A percentile compares a stretch with the other conserved stretches of the same genome.
These are phyloP conservation scores for Panagrolaimus sp. DNA, from an alignment of 1,140 invertebrate species.

Conservation along the genomic window DNA sequence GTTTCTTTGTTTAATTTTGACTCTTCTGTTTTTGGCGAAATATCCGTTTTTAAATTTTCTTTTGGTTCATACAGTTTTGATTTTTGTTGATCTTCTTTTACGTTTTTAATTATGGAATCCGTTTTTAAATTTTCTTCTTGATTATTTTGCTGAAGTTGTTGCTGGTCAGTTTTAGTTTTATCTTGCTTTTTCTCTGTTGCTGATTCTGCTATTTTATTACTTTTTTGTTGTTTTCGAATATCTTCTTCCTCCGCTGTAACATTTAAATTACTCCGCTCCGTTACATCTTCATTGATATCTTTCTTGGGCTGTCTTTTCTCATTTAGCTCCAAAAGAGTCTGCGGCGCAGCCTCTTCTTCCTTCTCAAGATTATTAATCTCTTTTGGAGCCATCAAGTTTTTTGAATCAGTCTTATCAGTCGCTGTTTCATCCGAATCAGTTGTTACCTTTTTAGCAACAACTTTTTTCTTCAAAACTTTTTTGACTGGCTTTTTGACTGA, in stretches of 20 bases:
- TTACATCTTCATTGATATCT: neutral
- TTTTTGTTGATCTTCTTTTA: constrained; percentile 9
- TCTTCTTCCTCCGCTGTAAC: neutral
- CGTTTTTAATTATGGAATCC: neutral
- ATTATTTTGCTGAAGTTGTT: too few relatives aligned
- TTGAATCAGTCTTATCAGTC: neutral
- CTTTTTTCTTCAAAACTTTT: neutral
- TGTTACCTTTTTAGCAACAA: constrained; percentile 22
- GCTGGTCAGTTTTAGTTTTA: neutral
- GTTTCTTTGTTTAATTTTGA: neutral
- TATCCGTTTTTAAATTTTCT: constrained; percentile 1
- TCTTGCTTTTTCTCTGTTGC: constrained; percentile 2
- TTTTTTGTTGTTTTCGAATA: neutral
- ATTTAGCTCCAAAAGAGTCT: constrained; percentile 20
- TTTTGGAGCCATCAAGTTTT: constrained; percentile 18
- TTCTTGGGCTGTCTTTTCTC: constrained; percentile 15
- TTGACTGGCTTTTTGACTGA: neutral
- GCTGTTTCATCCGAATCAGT: neutral
- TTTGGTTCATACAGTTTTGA: constrained; percentile 4
- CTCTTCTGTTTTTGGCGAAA: neutral
- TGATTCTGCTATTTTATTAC: neutral
- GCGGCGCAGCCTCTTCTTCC: constrained; percentile 14
- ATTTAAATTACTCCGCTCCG: too few relatives aligned
- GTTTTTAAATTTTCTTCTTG: too few relatives aligned
- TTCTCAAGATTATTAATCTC: neutral